A percentile compares a stretch with the other conserved stretches of the same genome.
Conservation (phyloP, 2,113 vertebrate species). For the Platichthys flesus region DNA sequence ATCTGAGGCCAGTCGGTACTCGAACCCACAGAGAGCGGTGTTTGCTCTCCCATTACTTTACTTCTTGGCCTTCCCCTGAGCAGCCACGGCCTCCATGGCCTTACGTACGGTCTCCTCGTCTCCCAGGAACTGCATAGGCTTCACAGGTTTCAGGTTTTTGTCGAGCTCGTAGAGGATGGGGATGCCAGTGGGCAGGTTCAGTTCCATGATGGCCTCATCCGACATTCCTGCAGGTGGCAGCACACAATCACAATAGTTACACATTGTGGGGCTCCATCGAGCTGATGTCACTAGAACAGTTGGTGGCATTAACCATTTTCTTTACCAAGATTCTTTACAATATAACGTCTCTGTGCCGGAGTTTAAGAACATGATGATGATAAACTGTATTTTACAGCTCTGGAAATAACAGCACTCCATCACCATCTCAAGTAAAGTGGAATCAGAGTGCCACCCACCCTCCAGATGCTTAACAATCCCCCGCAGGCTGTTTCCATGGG, state of each 20-base stretch:
- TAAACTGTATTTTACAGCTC: neutral
- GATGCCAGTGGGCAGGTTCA: conserved; percentile 98
- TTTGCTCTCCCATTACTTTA: conserved; percentile 38
- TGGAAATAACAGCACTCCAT: neutral
- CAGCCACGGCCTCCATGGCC: conserved; percentile 97
- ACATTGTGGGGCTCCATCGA: too few relatives aligned
- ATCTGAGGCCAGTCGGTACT: conserved; percentile 25
- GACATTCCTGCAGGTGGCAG: conserved; percentile 84
- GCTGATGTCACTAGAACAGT: neutral
- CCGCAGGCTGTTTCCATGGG: conserved; percentile 92
- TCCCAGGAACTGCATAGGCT: conserved; percentile 94
- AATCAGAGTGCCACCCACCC: conserved; percentile 55
- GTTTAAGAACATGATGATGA: neutral
- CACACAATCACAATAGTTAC: conserved; percentile 1
- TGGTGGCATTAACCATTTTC: neutral
- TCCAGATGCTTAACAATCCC: conserved; percentile 94
- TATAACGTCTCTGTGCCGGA: neutral
- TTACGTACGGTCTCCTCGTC: conserved; percentile 96
- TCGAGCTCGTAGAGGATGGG: conserved; percentile 97
- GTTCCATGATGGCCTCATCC: conserved; percentile 97
- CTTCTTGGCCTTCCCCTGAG: conserved; percentile 92
- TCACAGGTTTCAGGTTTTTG: conserved; percentile 95
- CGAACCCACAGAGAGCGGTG: neutral
- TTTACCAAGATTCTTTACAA: neutral
- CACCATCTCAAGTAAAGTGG: neutral